Conservation (phyloP, 2,113 vertebrate genomes). For the Chamaea fasciata region DNA sequence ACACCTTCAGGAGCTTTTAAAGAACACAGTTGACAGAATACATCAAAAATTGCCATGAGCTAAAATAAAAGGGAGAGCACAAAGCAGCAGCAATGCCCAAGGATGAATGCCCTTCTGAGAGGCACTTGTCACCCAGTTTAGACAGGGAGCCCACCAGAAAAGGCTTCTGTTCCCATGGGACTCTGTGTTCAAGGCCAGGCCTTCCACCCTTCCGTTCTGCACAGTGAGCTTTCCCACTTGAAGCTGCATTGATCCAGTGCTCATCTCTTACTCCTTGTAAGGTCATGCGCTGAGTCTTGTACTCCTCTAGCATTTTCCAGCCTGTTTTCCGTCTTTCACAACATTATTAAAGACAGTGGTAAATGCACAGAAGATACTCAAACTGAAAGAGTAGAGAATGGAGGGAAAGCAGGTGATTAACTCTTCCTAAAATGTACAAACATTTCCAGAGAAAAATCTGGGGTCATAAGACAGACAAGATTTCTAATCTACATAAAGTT, state of each 20-base stretch:
- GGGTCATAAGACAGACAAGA: not conserved
- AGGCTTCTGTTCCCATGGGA: not conserved
- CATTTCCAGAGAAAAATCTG: not conserved
- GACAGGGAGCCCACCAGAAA: not conserved
- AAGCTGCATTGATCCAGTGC: not conserved
- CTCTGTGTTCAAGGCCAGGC: not conserved
- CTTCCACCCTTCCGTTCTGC: not conserved
- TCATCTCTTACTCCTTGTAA: fast-evolving
- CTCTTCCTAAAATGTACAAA: not conserved
- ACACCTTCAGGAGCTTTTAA: not conserved
- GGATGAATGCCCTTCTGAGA: not conserved
- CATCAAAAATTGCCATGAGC: not conserved
- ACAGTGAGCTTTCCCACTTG: not conserved
- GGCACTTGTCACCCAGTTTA: not conserved
- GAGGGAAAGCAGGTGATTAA: not conserved
- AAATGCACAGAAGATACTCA: not conserved
- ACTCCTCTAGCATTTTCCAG: not conserved
- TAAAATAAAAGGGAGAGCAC: not conserved
- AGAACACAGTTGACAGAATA: not conserved
- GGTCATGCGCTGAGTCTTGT: fast-evolving
- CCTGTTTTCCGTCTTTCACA: not conserved
- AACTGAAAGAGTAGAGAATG: not conserved
- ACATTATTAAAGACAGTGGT: not conserved
- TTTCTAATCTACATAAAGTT: not conserved
- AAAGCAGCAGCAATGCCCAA: not conserved